Evolutionary conservation across 1,140 invertebrate genomes (phyloP).

Genomic region (Nasonia longicornis): DNA sequence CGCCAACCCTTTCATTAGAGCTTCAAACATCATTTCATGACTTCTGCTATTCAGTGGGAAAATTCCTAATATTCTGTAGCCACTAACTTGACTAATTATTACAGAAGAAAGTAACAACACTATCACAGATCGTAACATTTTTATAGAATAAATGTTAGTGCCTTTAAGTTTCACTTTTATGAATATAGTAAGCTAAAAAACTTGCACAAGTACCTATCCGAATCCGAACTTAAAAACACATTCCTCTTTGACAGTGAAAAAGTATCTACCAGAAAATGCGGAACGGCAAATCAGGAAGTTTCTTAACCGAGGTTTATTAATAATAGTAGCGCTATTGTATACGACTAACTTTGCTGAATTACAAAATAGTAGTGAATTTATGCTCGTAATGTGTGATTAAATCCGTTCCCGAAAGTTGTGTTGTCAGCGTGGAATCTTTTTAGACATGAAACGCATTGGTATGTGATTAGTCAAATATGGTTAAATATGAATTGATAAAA

Average conservation of each 20-base stretch:
- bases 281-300: neutral
- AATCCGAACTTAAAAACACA: neutral
- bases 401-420: neutral
- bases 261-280: neutral
- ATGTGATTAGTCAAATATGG: neutral
- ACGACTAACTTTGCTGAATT: neutral
- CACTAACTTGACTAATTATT: neutral
- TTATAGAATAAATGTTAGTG: neutral
- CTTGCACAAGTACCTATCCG: neutral
- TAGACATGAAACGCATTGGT: neutral
- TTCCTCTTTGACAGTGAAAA: neutral
- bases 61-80: slow-evolving; percentile 64
- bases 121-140: neutral
- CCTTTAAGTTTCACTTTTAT: neutral
- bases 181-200: neutral
- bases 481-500: no score
- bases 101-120: neutral
- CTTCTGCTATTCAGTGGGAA: slow-evolving; percentile 65
- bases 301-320: neutral
- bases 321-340: no score
- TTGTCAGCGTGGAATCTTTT: neutral
- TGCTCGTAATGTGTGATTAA: neutral
- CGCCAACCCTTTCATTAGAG: slow-evolving; percentile 64
- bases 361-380: neutral
- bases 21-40: slow-evolving; percentile 67